A percentile compares a stretch with the other conserved stretches of the same genome.
Conservation (phyloP, 2,797 vertebrate species). For the Melopsittacus undulatus region DNA sequence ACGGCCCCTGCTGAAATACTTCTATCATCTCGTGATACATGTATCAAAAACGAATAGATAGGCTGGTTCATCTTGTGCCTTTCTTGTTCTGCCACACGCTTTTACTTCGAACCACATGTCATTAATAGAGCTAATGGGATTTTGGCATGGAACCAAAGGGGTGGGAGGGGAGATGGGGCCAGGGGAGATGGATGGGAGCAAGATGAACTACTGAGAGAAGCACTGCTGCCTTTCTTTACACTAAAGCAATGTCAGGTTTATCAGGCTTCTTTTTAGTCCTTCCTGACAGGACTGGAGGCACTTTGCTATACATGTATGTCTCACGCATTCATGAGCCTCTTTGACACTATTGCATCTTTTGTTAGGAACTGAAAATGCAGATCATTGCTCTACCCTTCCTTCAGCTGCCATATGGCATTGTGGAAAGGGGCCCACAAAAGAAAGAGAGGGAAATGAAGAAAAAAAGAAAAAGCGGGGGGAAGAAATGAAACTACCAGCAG, state of each 20-base stretch:
- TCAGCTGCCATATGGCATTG: constrained; percentile 85
- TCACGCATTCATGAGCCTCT: constrained; percentile 75
- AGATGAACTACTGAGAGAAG: constrained; percentile 23
- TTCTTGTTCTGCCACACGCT: constrained; percentile 70
- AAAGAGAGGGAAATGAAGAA: not conserved
- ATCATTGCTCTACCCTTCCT: constrained; percentile 64
- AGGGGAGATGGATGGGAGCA: constrained; percentile 32
- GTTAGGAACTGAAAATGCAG: constrained; percentile 75
- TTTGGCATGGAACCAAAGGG: constrained; percentile 63
- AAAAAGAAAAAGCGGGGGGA: not conserved
- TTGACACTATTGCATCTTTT: constrained; percentile 75
- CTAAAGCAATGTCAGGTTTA: constrained; percentile 60
- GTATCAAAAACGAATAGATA: constrained; percentile 51
- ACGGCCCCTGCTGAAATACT: not conserved
- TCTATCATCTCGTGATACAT: constrained; percentile 49
- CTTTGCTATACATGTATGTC: constrained; percentile 48
- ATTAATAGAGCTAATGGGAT: constrained; percentile 76
- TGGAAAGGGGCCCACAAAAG: constrained; percentile 76
- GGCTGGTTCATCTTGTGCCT: constrained; percentile 54
- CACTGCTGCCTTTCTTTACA: constrained; percentile 44
- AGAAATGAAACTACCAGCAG: constrained; percentile 72
- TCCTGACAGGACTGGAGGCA: constrained; percentile 67
- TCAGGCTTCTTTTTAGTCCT: constrained; percentile 56
- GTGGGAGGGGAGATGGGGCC: not conserved
- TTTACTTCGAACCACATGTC: constrained; percentile 67